phyloP scores from a whole-genome alignment of 2,888 invertebrate species.

The Agapostemon virescens region DNA sequence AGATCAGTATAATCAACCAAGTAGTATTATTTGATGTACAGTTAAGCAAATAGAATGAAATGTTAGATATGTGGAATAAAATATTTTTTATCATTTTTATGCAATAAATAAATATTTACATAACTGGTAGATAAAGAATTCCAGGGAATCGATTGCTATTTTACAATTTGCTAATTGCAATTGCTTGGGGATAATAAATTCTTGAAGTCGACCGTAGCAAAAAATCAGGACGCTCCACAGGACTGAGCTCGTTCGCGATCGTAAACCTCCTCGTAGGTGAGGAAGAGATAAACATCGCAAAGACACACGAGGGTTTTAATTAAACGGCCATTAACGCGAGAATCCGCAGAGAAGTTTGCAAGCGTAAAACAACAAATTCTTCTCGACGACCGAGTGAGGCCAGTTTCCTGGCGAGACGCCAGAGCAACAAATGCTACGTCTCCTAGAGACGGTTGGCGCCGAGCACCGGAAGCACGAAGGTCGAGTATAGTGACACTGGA shows the following conservation, averaged over 20 bases:
- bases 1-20: too few species aligned
- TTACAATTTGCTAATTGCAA: too few species aligned
- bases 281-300: background rate
- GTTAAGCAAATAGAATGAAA: too few species aligned
- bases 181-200: background rate
- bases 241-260: background rate
- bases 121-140: too few species aligned
- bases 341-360: background rate
- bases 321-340: background rate
- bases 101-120: too few species aligned
- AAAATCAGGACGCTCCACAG: background rate
- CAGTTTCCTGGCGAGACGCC: slow-evolving; percentile 35
- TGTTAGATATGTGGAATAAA: too few species aligned
- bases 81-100: too few species aligned
- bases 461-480: slow-evolving; percentile 3
- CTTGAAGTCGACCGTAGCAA: background rate
- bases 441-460: slow-evolving; percentile 23
- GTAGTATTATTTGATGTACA: too few species aligned
- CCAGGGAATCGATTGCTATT: too few species aligned
- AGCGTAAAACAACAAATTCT: slow-evolving; percentile 6
- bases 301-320: background rate
- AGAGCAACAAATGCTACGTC: slow-evolving; percentile 30
- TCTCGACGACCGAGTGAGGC: background rate
- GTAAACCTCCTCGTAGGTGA: background rate
- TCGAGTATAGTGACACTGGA: background rate